Evolutionary conservation across 2,113 vertebrate genomes (phyloP).

Genomic region (Corythornis madagascariensis): DNA sequence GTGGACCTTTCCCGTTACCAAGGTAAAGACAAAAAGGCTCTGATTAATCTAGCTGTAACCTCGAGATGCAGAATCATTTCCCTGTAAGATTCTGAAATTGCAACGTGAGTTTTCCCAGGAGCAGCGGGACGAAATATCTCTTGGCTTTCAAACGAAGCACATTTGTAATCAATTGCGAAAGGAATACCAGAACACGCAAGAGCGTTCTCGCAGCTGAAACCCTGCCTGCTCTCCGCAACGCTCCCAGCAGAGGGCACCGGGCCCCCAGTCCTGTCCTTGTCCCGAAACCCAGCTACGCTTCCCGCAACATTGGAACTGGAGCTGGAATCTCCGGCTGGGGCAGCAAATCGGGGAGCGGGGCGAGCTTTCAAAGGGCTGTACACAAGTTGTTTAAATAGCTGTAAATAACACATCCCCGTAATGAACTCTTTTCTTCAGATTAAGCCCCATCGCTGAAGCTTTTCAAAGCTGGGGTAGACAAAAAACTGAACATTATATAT

Average conservation of each 20-base stretch:
- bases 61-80: background rate
- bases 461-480: background rate
- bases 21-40: background rate
- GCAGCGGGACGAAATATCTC: background rate
- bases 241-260: background rate
- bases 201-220: background rate
- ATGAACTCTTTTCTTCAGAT: background rate
- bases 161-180: background rate
- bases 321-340: no score
- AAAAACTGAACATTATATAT: background rate
- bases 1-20: background rate
- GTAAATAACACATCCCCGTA: background rate
- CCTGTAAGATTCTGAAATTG: background rate
- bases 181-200: accelerated
- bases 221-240: background rate
- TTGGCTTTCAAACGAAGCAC: background rate
- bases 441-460: background rate
- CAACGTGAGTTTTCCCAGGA: background rate
- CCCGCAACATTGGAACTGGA: accelerated
- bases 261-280: background rate
- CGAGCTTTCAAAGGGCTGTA: background rate
- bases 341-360: background rate
- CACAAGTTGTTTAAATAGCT: background rate
- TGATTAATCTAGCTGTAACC: background rate
- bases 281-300: background rate